These are phyloP conservation scores for Lethrus apterus DNA, from an alignment of 1,140 invertebrate species.

Conservation along the genomic window DNA sequence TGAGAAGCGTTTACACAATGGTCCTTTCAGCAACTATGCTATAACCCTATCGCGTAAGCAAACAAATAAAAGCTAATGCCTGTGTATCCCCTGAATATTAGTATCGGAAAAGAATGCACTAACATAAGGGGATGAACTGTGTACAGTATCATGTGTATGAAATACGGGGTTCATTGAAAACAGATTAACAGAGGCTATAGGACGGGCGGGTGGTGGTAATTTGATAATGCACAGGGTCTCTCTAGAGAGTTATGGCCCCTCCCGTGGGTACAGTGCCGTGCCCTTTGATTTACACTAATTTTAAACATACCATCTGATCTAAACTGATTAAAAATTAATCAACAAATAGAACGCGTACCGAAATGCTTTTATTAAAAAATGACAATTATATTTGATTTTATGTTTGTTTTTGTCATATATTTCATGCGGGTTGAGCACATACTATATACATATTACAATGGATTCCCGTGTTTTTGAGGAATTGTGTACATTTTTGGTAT, in stretches of 20 bases:
- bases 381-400: too few species aligned
- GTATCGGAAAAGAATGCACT: constrained; percentile 14
- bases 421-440: too few species aligned
- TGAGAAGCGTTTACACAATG: too few species aligned
- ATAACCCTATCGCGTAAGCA: constrained; percentile 11
- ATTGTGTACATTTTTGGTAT: too few species aligned
- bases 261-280: constrained; percentile 23
- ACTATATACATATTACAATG: too few species aligned
- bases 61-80: constrained; percentile 15
- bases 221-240: constrained; percentile 38
- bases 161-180: constrained; percentile 39
- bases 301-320: constrained; percentile 44
- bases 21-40: too few species aligned
- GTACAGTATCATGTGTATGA: constrained; percentile 27
- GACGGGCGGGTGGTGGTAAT: constrained; percentile 40
- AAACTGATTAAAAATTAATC: constrained; percentile 43
- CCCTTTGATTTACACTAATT: constrained; percentile 44
- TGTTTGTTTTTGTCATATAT: too few species aligned
- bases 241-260: constrained; percentile 21
- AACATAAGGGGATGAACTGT: constrained; percentile 18
- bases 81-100: constrained; percentile 12
- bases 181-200: constrained; percentile 39
- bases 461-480: too few species aligned
- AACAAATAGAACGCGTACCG: too few species aligned
- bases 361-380: too few species aligned